Evolutionary conservation across 1,140 invertebrate genomes (phyloP), one percentile per base, ranked within the genome.

Genomic region (Leptoteleia sp.): DNA sequence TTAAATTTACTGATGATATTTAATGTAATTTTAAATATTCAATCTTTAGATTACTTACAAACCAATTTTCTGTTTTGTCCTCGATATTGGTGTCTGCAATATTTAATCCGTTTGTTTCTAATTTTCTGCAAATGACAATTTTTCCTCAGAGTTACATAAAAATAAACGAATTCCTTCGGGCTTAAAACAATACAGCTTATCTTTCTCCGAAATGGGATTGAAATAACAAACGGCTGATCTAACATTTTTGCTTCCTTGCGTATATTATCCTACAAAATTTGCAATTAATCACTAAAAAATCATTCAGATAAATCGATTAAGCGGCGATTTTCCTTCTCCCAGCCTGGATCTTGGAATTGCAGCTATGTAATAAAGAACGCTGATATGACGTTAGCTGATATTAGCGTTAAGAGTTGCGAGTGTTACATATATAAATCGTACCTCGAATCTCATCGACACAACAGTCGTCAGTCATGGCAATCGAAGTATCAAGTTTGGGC

Each of bases 381-480:
- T 38, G 47, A 67, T 68, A 68, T 68, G 17, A 52, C 47, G 8
- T 57, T 59, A 43, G 42, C 65, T 43, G 7, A n/a, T 8, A 16
- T 65, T 40, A 11, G 31, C 38, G 11, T 13, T 17, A 22, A 12
- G 33, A 52, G 33, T 42, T 12, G 13, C 17, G 16, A 22, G 15
- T 9, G 29, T 38, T 6, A 1, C 40, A 50, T 71, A 77, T 78
- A 78, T 71, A 78, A 78, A 78, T 50, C 61, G 38, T 7, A 7
- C 8, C 35, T 22, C 12, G 16, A 38, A 48, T 50, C 42, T 57
- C 43, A 62, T 57, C 15, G 22, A 16, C 52, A 8, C 52, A 75
- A 38, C 37, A 22, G 15, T 29, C 27, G 13, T 8, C 1, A 61
- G 8, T 1, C 62, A 73, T 73, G 76, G 61, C 38, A 25, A 19